Conservation (phyloP, 2,113 vertebrate genomes). For the Felis catus region F.catus_Fca126_mat1.0 CM031412.1:46931501-46932000, state of each 20-base stretch:
- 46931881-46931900: constrained; percentile 79
- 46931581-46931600: constrained; percentile 1
- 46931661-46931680: background rate
- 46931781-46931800: constrained; percentile 63
- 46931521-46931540: background rate
- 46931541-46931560: background rate
- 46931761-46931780: constrained; percentile 58
- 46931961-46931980: constrained; percentile 74
- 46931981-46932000: constrained; percentile 64
- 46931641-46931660: background rate
- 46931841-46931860: constrained; percentile 76
- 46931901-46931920: constrained; percentile 81
- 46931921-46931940: constrained; percentile 80
- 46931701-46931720: background rate
- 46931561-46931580: background rate
- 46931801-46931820: constrained; percentile 73
- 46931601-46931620: background rate
- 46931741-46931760: constrained; percentile 50
- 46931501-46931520: background rate
- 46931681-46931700: background rate
- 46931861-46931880: constrained; percentile 81
- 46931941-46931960: constrained; percentile 80
- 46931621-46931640: background rate
- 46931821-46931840: constrained; percentile 69
- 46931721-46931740: background rate